Conservation (phyloP, 2,888 invertebrate genomes). For the Patella ulyssiponensis region DNA sequence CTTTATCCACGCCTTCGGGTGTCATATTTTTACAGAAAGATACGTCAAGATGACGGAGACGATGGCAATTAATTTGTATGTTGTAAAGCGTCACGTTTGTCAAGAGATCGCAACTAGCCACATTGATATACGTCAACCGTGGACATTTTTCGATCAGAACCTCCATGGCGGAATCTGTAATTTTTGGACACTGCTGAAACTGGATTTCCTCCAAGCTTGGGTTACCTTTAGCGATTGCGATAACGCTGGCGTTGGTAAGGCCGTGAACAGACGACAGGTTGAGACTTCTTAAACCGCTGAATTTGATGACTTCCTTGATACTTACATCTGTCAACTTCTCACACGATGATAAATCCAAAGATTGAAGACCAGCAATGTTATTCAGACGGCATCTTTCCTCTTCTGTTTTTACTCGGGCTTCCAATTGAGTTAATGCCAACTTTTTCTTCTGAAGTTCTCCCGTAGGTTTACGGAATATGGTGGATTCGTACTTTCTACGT, state of each 20-base stretch:
- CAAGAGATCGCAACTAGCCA: constrained; percentile 78
- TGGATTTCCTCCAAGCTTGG: constrained; percentile 81
- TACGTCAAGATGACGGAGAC: constrained; percentile 77
- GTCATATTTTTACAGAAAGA: constrained; percentile 71
- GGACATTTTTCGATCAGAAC: constrained; percentile 72
- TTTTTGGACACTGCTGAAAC: constrained; percentile 79
- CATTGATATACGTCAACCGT: constrained; percentile 77
- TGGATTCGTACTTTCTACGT: constrained; percentile 39
- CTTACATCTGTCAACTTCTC: constrained; percentile 83
- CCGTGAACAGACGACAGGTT: constrained; percentile 80
- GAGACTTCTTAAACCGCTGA: constrained; percentile 78
- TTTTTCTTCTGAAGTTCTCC: constrained; percentile 40
- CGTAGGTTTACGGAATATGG: constrained; percentile 59
- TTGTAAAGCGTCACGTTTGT: constrained; percentile 77
- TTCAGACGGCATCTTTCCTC: constrained; percentile 43
- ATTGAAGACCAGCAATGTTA: constrained; percentile 72
- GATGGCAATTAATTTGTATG: constrained; percentile 74
- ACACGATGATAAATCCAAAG: constrained; percentile 80
- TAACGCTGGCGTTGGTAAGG: constrained; percentile 79
- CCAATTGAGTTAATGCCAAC: constrained; percentile 27
- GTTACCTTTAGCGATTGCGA: constrained; percentile 79
- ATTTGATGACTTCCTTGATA: constrained; percentile 79
- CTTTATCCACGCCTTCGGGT: constrained; percentile 51
- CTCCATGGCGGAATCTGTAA: constrained; percentile 79
- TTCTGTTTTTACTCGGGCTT: constrained; percentile 30